Base-by-base conservation (phyloP, 2,797 vertebrate genomes). In the Acanthornis magna region DNA sequence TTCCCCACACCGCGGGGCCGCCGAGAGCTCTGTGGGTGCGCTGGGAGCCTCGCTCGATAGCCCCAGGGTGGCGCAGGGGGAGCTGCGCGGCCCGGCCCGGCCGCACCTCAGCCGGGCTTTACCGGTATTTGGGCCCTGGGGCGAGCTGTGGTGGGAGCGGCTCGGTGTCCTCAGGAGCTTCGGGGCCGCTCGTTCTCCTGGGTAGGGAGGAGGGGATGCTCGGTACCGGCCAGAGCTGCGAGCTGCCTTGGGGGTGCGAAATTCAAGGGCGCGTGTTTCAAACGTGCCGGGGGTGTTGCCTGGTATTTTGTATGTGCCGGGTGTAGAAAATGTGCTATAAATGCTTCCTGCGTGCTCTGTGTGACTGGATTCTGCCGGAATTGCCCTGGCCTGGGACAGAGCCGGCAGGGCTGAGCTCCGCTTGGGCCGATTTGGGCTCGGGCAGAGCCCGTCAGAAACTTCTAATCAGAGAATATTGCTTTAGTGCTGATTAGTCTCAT, bases 261-360 rank as follows among this genome's bases (percentile, higher is more conserved):
- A 16, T 32, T 38, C 13, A 1, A 4, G 5, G 48, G 51, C 17
- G 20, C 4, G 16, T 1, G 18, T 47, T 66, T 62, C 15, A 29
- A 25, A 65, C 14, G 21, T 5, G 50, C 0, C 1, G 1, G 15
- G 15, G 1, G 4, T 47, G 58, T 9, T 22, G 72, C 1, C 55
- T 10, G 6, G 2, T 2, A 13, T 1, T 55, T 11, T 42, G 16
- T 10, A 0, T 0, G 38, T 8, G n/a, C 9, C 34, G 51, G 32
- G 1, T 1, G 2, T 29, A 7, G 54, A 9, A 75, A 68, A 65
- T 1, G 14, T 2, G 16, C 27, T 42, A 0, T 10, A 50, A 45
- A 1, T 2, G 3, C 27, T 40, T 13, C 20, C 7, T 27, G 51
- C 8, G 4, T 8, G n/a, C 40, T 22, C 1, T 22, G 29, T 3